phyloP scores from a whole-genome alignment of 2,113 vertebrate species.

The Trogon surrucura region DNA sequence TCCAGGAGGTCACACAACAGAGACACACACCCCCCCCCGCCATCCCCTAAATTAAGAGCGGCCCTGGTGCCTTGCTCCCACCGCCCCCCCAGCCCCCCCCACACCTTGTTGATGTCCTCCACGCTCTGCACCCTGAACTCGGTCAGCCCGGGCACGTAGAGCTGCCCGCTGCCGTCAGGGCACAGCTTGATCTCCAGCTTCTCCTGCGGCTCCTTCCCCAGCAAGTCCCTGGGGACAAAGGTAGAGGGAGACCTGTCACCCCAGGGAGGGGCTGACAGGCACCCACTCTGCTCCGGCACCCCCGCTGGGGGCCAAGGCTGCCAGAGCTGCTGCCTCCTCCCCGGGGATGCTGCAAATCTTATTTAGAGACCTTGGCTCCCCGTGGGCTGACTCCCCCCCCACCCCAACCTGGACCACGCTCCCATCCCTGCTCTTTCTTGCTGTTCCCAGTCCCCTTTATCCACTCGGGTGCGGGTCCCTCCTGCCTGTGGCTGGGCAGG shows the following conservation, averaged over 20 bases:
- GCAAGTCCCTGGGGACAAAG: constrained; percentile 81
- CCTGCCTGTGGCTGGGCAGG: neutral
- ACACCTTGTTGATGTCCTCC: constrained; percentile 93
- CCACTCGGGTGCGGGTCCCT: neutral
- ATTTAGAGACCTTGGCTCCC: neutral
- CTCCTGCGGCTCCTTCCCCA: constrained; percentile 87
- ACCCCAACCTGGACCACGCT: accelerated
- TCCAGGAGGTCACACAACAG: neutral
- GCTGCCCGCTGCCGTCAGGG: constrained; percentile 91
- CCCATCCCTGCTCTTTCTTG: neutral
- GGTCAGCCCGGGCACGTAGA: constrained; percentile 91
- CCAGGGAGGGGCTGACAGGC: accelerated
- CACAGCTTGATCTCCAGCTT: constrained; percentile 96
- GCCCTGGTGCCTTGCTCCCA: neutral
- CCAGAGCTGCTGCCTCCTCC: neutral
- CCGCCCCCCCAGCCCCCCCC: accelerated
- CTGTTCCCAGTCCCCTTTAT: neutral
- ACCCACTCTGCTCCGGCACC: neutral
- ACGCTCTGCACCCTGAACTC: constrained; percentile 87
- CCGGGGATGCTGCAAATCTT: neutral
- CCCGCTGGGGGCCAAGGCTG: neutral
- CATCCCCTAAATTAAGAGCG: neutral
- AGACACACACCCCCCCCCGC: neutral
- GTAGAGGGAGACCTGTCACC: neutral
- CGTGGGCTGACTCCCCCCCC: neutral